Base-by-base conservation (phyloP, 2,888 invertebrate genomes). In the Drosophila nr. medialis region DNA sequence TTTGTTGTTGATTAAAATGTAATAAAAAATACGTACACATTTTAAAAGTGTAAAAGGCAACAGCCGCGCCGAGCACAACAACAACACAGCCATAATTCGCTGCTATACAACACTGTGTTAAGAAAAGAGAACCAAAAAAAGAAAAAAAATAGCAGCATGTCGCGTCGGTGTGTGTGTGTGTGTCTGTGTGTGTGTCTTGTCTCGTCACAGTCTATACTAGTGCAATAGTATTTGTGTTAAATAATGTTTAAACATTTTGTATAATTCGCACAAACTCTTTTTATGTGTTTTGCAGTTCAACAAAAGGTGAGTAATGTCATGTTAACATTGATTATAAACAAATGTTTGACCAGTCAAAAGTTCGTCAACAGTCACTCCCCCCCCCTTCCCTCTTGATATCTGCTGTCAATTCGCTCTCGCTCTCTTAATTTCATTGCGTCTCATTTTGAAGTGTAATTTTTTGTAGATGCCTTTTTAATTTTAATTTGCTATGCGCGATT, bases 401-500 rank as follows among this genome's bases (percentile, higher is more conserved):
- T 13, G 36, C 51, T 51, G 29, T 30, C 18, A 40, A 54, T n/a
- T n/a, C 29, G 38, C 68, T 49, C 30, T 32, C 21, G 34, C 49
- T 34, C 68, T 75, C 75, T 75, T 75, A 60, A 65, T 65, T 60
- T 75, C 40, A 58, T 56, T 62, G 75, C 61, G 58, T 45, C 58
- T 74, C 58, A 75, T 72, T 82, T 75, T 83, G 64, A 69, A 50
- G 61, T 60, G 45, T 61, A 42, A 62, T 66, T 78, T 24, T 78
- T 69, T 66, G 64, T 81, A 72, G 64, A 70, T 84, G 70, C 49
- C 40, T 68, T 73, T 68, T 82, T 82, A 76, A 89, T 87, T 89
- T 77, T 75, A 82, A 85, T 81, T 85, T 80, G 72, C 75, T 77
- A 76, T 87, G 88, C 90, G 85, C 90, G 87, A 77, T 89, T 85